phyloP scores from a whole-genome alignment of 1,140 invertebrate genomes.

The Lepeophtheirus salmonis region DNA sequence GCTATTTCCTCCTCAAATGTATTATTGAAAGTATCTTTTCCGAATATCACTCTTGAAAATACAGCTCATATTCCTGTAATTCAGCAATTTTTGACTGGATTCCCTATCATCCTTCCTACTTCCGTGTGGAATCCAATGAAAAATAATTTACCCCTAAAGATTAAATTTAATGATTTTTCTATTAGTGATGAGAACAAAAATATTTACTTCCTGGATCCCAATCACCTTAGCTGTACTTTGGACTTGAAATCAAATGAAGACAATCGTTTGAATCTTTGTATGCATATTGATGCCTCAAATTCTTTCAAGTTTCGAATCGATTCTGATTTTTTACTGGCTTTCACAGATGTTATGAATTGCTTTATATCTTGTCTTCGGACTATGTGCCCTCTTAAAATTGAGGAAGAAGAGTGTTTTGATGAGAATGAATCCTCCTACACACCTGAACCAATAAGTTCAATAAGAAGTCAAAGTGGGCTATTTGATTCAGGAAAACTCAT shows the following conservation, averaged over 20 bases:
- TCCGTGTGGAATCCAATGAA: not conserved
- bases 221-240: not conserved
- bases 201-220: not conserved
- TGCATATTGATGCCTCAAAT: not conserved
- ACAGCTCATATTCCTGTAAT: slow-evolving; percentile 5
- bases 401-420: not conserved
- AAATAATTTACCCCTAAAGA: slow-evolving; percentile 1
- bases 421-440: not conserved
- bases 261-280: not conserved
- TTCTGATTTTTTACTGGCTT: not conserved
- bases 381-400: not conserved
- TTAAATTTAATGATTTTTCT: slow-evolving; percentile 4
- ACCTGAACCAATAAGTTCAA: not conserved
- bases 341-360: not conserved
- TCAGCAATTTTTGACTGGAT: slow-evolving; percentile 5
- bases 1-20: not conserved
- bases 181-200: not conserved
- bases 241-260: not conserved
- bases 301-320: not conserved
- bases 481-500: not conserved
- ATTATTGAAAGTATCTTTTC: not conserved
- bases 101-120: not conserved
- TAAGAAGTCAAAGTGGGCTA: not conserved
- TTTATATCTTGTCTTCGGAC: not conserved
- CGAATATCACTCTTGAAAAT: not conserved